phyloP scores from a whole-genome alignment of 1,140 invertebrate species.

The Lineus longissimus region DNA sequence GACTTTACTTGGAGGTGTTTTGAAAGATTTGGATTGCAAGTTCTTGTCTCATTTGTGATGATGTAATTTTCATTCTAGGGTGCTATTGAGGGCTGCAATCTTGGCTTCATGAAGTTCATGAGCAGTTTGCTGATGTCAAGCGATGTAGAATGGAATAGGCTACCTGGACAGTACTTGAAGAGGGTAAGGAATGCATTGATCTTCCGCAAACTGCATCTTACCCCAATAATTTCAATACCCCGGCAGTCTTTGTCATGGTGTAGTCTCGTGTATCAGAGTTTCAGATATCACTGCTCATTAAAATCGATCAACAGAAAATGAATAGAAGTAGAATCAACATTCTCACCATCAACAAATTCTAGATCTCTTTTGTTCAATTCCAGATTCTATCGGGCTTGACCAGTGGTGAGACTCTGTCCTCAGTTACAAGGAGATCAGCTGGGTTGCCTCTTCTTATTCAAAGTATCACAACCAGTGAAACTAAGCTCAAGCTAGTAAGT shows the following conservation, averaged over 20 bases:
- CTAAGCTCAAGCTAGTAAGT: slow-evolving; percentile 54
- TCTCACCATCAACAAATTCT: too few relatives aligned
- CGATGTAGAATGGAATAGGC: slow-evolving; percentile 18
- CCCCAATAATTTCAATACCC: too few relatives aligned
- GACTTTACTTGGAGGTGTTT: too few relatives aligned
- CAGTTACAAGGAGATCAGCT: slow-evolving; percentile 70
- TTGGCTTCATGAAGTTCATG: slow-evolving; percentile 56
- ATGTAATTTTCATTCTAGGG: slow-evolving; percentile 59
- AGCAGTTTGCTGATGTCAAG: slow-evolving; percentile 27
- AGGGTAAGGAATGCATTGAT: slow-evolving; percentile 25
- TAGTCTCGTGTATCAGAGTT: too few relatives aligned
- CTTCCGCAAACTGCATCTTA: too few relatives aligned
- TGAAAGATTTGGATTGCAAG: too few relatives aligned
- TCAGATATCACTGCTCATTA: too few relatives aligned
- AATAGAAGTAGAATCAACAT: too few relatives aligned
- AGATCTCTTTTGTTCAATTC: neutral
- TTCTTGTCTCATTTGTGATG: neutral
- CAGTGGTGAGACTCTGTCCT: slow-evolving; percentile 25
- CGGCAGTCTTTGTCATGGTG: too few relatives aligned
- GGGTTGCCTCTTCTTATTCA: slow-evolving; percentile 73
- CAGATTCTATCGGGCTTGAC: slow-evolving; percentile 30
- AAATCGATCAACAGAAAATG: too few relatives aligned
- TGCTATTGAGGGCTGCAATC: slow-evolving; percentile 63
- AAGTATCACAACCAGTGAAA: slow-evolving; percentile 66
- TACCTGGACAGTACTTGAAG: slow-evolving; percentile 34